These are phyloP conservation scores for Hartigia nigra DNA, from an alignment of 2,888 invertebrate genomes.

Conservation along the genomic window DNA sequence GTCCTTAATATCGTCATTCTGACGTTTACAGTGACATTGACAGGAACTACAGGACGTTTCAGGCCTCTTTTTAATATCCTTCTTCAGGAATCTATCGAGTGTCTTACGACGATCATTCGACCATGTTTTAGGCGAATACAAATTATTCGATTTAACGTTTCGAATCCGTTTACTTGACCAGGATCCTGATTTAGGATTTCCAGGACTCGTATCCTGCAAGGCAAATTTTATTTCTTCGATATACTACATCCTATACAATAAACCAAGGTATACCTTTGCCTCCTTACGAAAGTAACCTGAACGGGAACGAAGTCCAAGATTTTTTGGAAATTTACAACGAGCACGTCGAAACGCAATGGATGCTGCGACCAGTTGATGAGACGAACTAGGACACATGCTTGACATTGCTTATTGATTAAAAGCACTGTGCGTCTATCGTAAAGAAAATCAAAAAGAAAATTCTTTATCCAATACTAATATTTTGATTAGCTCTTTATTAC, in stretches of 20 bases:
- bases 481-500: neutral
- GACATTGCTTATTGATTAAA: constrained; percentile 24
- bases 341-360: constrained; percentile 55
- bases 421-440: too few relatives aligned
- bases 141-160: neutral
- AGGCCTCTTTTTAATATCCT: neutral
- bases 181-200: neutral
- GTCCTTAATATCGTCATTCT: neutral
- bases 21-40: neutral
- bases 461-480: neutral
- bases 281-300: neutral
- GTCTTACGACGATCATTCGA: neutral
- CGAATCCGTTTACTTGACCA: neutral
- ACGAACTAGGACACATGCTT: constrained; percentile 44
- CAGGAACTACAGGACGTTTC: neutral
- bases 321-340: constrained; percentile 54
- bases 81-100: neutral
- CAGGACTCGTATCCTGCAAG: neutral
- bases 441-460: neutral
- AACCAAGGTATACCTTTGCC: neutral
- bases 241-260: neutral
- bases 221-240: neutral
- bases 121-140: too few relatives aligned
- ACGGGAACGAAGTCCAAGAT: constrained; percentile 37
- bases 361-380: constrained; percentile 53